phyloP scores from a whole-genome alignment of 1,140 invertebrate genomes.

The Orussus abietinus region DNA sequence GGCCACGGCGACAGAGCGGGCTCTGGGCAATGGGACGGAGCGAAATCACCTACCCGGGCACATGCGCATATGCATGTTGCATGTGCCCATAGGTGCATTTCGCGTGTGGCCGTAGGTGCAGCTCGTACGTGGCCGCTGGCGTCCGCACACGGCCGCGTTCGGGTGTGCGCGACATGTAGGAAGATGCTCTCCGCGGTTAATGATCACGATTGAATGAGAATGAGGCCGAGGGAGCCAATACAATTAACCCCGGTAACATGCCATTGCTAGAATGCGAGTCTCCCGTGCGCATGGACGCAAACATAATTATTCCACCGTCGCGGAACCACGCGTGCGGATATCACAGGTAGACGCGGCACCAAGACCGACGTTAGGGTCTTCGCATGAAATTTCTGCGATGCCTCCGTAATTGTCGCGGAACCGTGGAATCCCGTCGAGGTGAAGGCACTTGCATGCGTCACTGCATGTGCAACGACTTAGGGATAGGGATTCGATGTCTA shows the following conservation, averaged over 20 bases:
- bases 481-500: too few relatives aligned
- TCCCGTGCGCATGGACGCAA: constrained; percentile 13
- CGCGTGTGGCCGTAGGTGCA: too few relatives aligned
- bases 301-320: constrained; percentile 33
- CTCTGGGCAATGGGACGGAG: constrained; percentile 2
- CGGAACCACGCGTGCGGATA: constrained; percentile 23
- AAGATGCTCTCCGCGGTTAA: constrained; percentile 39
- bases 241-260: constrained; percentile 42
- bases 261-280: constrained; percentile 34
- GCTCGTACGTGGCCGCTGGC: constrained; percentile 1
- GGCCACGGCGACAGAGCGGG: constrained; percentile 17
- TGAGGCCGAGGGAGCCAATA: constrained; percentile 44
- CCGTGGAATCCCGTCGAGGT: too few relatives aligned
- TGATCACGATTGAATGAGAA: constrained; percentile 49
- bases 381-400: too few relatives aligned
- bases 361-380: too few relatives aligned
- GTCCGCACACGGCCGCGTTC: neutral
- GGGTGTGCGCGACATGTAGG: constrained; percentile 33
- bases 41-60: constrained; percentile 10
- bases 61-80: too few relatives aligned
- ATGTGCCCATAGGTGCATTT: too few relatives aligned
- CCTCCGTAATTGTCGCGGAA: too few relatives aligned
- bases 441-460: too few relatives aligned
- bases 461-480: too few relatives aligned
- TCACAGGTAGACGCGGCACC: constrained; percentile 24